These are phyloP conservation scores for Setipinna tenuifilis DNA, from an alignment of 2,797 vertebrate genomes.

Conservation along the genomic window DNA sequence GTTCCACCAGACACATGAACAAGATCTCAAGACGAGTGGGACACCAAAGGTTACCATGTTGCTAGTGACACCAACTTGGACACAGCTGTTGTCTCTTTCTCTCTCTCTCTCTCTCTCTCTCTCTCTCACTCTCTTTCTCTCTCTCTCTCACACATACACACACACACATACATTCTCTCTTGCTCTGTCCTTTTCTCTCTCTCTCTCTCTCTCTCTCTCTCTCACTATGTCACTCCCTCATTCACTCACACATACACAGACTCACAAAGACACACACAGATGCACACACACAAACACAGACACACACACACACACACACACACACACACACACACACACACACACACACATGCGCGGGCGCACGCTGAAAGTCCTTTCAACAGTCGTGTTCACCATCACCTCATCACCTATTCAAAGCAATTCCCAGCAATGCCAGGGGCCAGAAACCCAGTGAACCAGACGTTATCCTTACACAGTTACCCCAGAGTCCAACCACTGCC, in stretches of 20 bases:
- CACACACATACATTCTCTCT: no score
- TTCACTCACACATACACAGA: no score
- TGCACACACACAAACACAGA: no score
- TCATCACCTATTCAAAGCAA: not conserved
- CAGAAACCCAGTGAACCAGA: not conserved
- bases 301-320: not conserved
- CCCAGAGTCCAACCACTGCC: not conserved
- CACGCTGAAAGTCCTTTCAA: not conserved
- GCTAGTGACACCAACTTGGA: not conserved
- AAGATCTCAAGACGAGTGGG: not conserved
- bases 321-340: not conserved
- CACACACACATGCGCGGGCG: no score
- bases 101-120: conserved; percentile 4
- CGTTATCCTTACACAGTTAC: not conserved
- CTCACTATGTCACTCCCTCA: no score
- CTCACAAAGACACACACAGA: no score
- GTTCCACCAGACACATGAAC: not conserved
- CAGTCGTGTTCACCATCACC: no score
- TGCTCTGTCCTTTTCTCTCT: no score
- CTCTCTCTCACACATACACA: no score
- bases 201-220: no score
- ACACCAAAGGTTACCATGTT: not conserved
- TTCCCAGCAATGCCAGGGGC: not conserved
- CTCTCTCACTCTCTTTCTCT: not conserved
- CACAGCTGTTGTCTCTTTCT: not conserved